Conservation (phyloP, 2,113 vertebrate genomes). For the Anolis sagrei region DNA sequence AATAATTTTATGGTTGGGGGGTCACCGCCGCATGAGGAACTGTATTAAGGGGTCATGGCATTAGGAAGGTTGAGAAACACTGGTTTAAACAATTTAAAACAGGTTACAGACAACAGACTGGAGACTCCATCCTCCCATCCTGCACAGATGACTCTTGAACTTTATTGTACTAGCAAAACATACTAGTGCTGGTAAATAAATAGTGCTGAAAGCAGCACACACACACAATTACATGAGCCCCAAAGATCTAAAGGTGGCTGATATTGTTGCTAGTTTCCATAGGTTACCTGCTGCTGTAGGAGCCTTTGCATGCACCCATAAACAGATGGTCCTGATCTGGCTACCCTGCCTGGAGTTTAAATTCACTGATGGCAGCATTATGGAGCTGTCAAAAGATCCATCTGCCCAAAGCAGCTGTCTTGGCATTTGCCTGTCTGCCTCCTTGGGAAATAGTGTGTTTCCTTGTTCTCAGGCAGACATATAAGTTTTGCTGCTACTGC, state of each 20-base stretch:
- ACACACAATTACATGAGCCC: not conserved
- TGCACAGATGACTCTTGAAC: not conserved
- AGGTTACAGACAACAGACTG: not conserved
- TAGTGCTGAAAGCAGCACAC: not conserved
- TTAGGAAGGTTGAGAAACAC: too few species aligned
- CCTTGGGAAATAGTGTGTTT: conserved; percentile 52
- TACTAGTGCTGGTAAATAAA: not conserved
- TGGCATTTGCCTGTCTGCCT: conserved; percentile 50
- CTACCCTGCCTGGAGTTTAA: conserved; percentile 29
- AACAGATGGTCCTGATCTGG: conserved; percentile 59
- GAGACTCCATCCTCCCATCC: not conserved
- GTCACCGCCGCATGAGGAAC: too few species aligned
- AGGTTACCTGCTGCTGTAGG: conserved; percentile 54
- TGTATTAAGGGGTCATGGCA: too few species aligned
- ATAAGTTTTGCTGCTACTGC: conserved; percentile 33
- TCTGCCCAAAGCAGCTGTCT: conserved; percentile 72
- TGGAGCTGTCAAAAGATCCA: conserved; percentile 67
- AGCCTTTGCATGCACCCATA: conserved; percentile 48
- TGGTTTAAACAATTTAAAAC: not conserved
- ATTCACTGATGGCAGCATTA: conserved; percentile 47
- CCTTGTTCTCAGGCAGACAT: conserved; percentile 19
- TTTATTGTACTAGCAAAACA: not conserved
- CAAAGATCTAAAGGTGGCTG: conserved; percentile 11
- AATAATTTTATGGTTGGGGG: too few species aligned
- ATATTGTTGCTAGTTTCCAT: conserved; percentile 14